These are phyloP conservation scores for Priocnemis perturbator DNA, from an alignment of 2,888 invertebrate genomes.

Conservation along the genomic window DNA sequence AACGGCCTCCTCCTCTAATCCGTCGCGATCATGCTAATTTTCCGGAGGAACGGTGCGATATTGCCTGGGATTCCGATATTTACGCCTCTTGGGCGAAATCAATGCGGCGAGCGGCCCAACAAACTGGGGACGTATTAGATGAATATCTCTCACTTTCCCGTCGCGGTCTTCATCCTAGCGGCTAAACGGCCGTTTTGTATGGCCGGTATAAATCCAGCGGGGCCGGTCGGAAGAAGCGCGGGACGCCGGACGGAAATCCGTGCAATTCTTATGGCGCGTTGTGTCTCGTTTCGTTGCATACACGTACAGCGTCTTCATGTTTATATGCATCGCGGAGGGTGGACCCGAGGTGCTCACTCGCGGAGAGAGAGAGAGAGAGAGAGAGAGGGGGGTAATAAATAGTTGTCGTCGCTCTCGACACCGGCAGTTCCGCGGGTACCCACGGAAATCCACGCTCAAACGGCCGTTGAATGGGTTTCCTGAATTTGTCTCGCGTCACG, in stretches of 20 bases:
- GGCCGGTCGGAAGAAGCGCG: slow-evolving; percentile 24
- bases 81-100: not conserved
- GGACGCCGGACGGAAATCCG: slow-evolving; percentile 29
- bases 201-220: slow-evolving; percentile 28
- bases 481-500: slow-evolving; percentile 31
- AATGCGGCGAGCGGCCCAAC: no score
- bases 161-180: no score
- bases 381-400: slow-evolving; percentile 46
- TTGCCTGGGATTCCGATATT: no score
- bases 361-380: slow-evolving; percentile 22
- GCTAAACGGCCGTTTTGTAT: no score
- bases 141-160: no score
- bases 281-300: slow-evolving; percentile 8
- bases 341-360: slow-evolving; percentile 26
- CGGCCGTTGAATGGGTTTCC: slow-evolving; percentile 44
- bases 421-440: slow-evolving; percentile 25
- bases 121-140: no score
- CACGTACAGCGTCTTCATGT: slow-evolving; percentile 49
- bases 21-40: no score
- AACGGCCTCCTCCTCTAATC: no score
- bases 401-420: slow-evolving; percentile 48
- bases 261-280: slow-evolving; percentile 30
- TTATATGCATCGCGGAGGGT: slow-evolving; percentile 52
- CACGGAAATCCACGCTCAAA: slow-evolving; percentile 40
- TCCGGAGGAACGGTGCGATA: no score